Evolutionary conservation across 2,888 invertebrate species (phyloP).

Genomic region (Autographa gamma): DNA sequence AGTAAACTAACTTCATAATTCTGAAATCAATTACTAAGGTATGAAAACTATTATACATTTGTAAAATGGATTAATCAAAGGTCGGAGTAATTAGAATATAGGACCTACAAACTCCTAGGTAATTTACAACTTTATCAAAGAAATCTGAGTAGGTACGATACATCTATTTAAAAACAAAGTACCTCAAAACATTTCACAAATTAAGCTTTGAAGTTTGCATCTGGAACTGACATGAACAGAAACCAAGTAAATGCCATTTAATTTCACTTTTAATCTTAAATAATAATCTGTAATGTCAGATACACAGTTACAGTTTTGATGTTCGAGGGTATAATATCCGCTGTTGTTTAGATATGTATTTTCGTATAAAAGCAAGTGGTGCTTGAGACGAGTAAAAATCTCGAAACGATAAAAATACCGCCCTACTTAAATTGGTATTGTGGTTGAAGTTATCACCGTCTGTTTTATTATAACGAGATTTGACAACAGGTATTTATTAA

Average conservation of each 20-base stretch:
- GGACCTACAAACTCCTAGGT: no score
- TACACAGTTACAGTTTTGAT: constrained; percentile 51
- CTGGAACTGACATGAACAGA: constrained; percentile 27
- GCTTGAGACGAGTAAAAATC: constrained; percentile 50
- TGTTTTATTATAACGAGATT: no score
- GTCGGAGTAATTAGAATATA: no score
- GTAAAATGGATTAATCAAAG: no score
- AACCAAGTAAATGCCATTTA: constrained; percentile 14
- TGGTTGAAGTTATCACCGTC: background rate
- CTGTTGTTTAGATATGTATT: constrained; percentile 68
- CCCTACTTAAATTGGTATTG: constrained; percentile 27
- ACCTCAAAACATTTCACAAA: constrained; percentile 16
- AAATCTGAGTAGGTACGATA: background rate
- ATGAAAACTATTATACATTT: no score
- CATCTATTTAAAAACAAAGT: background rate
- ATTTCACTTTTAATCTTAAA: constrained; percentile 23
- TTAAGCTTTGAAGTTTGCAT: constrained; percentile 31
- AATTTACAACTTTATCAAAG: background rate
- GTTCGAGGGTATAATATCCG: constrained; percentile 73
- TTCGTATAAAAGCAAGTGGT: constrained; percentile 54
- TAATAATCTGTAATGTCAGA: constrained; percentile 35
- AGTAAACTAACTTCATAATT: no score
- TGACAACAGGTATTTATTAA: no score
- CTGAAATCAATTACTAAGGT: no score
- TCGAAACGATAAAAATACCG: constrained; percentile 43